Base-by-base conservation (phyloP, 2,888 invertebrate genomes). In the Phrixothrix hirtus region DNA sequence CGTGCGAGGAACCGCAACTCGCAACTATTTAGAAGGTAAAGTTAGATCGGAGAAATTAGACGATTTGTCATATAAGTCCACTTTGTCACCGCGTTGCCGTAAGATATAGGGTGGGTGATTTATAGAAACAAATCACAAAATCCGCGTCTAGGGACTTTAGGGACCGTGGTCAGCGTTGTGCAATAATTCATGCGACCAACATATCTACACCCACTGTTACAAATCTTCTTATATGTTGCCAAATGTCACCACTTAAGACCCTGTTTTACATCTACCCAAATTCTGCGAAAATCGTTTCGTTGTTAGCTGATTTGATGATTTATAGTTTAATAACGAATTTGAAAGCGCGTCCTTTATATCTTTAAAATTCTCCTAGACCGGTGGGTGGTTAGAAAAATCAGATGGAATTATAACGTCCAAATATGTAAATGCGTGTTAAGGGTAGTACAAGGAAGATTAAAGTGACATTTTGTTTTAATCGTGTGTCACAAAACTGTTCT, bases 31-130 rank as follows among this genome's bases (percentile, higher is more conserved):
- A 49, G 44, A 51, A 45, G 39, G 45, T 39, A 47, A 32, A 45
- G 36, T 29, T 16, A 37, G 39, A 15, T 38, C 17, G 21, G 38
- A 43, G 53, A 53, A 53, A 53, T 53, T 47, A 53, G 37, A 42
- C 58, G 54, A 61, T 61, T 61, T 61, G 61, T 61, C 61, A 61
- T 57, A 58, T 55, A 59, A 61, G 58, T 53, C 57, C 58, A 61
- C 59, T 61, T 59, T 61, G 61, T 61, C 61, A 59, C 48, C 51
- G 55, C 43, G 54, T 47, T 36, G 55, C 60, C 60, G 55, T 53
- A 55, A 61, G 61, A 60, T 59, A 58, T 50, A 37, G 57, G 55
- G 57, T 35, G 57, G 32, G 56, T 59, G 59, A 59, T 59, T 59
- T 59, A 59, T 59, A 59, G 57, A 52, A 55, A 59, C 59, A 59